Evolutionary conservation across 2,113 vertebrate genomes (phyloP).

Genomic region (Lagenorhynchus albirostris): DNA sequence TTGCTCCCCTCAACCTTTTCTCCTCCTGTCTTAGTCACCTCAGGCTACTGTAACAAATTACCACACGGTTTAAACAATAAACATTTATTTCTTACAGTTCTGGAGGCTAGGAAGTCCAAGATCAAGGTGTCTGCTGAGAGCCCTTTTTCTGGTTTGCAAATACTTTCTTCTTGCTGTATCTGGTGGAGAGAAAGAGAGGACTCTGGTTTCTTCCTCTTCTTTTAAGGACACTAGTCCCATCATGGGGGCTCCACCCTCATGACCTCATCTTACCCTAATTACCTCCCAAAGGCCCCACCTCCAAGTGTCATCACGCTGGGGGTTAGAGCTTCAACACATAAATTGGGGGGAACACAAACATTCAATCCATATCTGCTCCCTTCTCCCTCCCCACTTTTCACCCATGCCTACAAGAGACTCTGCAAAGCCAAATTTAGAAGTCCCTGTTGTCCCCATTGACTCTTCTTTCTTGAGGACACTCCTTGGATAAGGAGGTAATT

Average conservation of each 20-base stretch:
- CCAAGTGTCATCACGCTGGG: not conserved
- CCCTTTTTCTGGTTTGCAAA: not conserved
- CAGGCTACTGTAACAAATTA: not conserved
- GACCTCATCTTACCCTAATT: not conserved
- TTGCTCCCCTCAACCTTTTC: not conserved
- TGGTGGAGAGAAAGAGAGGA: not conserved
- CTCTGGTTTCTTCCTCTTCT: not conserved
- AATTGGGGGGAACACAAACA: not conserved
- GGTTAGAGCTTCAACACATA: not conserved
- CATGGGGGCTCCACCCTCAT: not conserved
- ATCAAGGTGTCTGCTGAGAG: not conserved
- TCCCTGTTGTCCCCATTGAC: accelerated
- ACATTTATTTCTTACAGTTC: not conserved
- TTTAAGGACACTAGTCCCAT: not conserved
- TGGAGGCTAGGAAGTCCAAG: not conserved
- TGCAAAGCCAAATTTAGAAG: not conserved
- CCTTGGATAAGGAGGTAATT: not conserved
- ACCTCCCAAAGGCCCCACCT: not conserved
- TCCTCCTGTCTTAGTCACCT: not conserved
- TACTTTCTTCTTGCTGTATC: not conserved
- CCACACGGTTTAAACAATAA: not conserved
- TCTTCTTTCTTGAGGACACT: not conserved
- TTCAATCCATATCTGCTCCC: not conserved
- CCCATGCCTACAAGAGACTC: not conserved
- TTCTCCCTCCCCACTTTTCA: not conserved